A percentile compares a stretch with the other conserved stretches of the same genome.
Conservation (phyloP, 2,888 invertebrate genomes). For the Chymomyza caudatula region DNA sequence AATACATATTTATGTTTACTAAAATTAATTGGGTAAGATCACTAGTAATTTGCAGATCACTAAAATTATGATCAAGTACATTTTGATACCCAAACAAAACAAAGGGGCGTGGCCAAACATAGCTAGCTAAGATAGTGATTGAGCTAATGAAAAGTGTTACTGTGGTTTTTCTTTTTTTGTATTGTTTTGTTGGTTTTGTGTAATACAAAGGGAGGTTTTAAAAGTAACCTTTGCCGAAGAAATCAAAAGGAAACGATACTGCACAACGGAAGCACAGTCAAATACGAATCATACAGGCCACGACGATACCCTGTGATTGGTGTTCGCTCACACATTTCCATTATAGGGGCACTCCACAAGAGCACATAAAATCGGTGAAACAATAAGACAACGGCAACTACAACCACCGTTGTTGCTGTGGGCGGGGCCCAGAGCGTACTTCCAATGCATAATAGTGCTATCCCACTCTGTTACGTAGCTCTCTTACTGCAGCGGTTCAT, state of each 20-base stretch:
- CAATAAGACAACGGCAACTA: not conserved
- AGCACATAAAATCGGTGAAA: not conserved
- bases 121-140: not conserved
- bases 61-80: not conserved
- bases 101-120: constrained; percentile 62
- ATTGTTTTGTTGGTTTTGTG: not conserved
- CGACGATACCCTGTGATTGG: not conserved
- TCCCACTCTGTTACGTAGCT: not conserved
- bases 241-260: not conserved
- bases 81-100: constrained; percentile 52
- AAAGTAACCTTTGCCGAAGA: not conserved
- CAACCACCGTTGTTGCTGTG: not conserved
- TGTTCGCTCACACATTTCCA: not conserved
- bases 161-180: not conserved
- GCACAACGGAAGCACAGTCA: not conserved
- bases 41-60: not conserved
- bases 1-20: too few relatives aligned
- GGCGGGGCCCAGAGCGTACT: not conserved
- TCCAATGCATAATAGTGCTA: not conserved
- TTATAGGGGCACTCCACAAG: not conserved
- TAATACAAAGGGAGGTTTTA: not conserved
- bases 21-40: too few relatives aligned
- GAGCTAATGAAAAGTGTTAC: not conserved
- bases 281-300: not conserved
- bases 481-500: not conserved